Evolutionary conservation across 2,888 invertebrate species (phyloP).

Genomic region (Chaitophorus viminalis): DNA sequence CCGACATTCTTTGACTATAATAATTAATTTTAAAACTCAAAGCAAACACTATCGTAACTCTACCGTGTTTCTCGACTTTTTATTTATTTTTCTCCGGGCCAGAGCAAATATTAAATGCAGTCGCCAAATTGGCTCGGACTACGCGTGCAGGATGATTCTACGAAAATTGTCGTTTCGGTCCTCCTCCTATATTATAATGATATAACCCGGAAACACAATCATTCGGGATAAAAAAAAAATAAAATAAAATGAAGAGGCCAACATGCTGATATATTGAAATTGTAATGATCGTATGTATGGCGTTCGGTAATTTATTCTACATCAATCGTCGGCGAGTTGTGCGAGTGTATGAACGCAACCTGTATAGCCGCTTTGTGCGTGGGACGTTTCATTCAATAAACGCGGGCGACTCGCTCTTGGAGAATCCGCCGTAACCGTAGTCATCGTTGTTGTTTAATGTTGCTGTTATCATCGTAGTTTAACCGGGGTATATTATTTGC

Average conservation of each 20-base stretch:
- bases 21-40: constrained; percentile 49
- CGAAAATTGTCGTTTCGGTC: background rate
- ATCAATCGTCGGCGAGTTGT: constrained; percentile 30
- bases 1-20: constrained; percentile 23
- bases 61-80: constrained; percentile 36
- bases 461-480: background rate
- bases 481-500: background rate
- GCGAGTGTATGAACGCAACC: background rate
- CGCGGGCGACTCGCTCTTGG: background rate
- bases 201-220: constrained; percentile 17
- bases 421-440: background rate
- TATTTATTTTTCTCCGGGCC: constrained; percentile 40
- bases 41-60: constrained; percentile 30
- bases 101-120: constrained; percentile 41
- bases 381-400: constrained; percentile 56
- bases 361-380: constrained; percentile 8
- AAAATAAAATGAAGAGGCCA: background rate
- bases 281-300: background rate
- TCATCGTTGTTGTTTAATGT: background rate
- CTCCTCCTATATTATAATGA: background rate
- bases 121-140: constrained; percentile 55
- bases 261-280: background rate
- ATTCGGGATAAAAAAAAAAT: background rate
- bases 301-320: constrained; percentile 16
- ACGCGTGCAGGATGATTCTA: constrained; percentile 8